Percentiles rank a stretch among this genome's conserved stretches.
Evolutionary conservation across 2,113 vertebrate genomes (phyloP).

Genomic region (Tenebrosternarchus preto): DNA sequence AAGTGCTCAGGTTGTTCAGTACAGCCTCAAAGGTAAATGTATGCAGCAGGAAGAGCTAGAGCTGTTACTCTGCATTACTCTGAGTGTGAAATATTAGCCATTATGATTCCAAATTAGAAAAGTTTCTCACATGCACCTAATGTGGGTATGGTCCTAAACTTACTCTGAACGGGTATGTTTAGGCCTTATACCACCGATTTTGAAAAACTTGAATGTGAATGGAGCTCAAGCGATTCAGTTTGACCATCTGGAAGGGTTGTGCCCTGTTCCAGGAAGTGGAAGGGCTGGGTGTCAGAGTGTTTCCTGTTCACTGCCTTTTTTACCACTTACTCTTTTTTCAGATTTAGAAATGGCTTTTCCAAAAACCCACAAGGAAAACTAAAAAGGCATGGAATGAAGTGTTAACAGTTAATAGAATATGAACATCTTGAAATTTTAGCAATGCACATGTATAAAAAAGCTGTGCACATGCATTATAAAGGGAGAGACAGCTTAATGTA

Average conservation of each 20-base stretch:
- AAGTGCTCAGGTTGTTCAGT: not conserved
- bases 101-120: not conserved
- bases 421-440: not conserved
- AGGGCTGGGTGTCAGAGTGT: slow-evolving; percentile 62
- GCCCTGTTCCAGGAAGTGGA: slow-evolving; percentile 65
- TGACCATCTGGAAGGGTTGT: slow-evolving; percentile 48
- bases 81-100: not conserved
- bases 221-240: slow-evolving; percentile 3
- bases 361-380: not conserved
- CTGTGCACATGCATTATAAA: too few species aligned
- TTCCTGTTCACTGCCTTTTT: slow-evolving; percentile 61
- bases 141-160: not conserved
- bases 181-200: too few species aligned
- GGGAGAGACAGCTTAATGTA: too few species aligned
- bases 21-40: too few species aligned
- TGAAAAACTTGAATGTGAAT: not conserved
- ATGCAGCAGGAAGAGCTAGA: too few species aligned
- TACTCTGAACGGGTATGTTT: not conserved
- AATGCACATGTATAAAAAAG: too few species aligned
- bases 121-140: not conserved
- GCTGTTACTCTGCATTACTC: not conserved
- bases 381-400: too few species aligned
- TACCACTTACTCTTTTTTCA: not conserved
- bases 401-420: not conserved
- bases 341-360: not conserved